Conservation (phyloP, 2,888 invertebrate species). For the Plebejus melissa region DNA sequence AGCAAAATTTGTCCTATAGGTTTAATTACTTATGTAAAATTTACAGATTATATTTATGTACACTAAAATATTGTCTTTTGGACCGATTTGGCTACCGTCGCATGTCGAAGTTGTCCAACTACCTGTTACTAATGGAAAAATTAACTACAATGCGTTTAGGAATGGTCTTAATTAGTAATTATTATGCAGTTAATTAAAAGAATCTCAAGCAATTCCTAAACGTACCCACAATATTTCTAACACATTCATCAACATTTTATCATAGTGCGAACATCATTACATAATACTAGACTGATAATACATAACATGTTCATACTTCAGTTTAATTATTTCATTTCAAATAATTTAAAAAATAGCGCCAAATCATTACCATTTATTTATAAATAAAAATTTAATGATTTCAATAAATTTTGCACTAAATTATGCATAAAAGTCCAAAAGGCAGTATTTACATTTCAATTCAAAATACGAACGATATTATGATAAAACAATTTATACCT, state of each 20-base stretch:
- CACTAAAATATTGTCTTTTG: slow-evolving; percentile 66
- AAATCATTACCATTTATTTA: not conserved
- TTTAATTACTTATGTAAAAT: slow-evolving; percentile 20
- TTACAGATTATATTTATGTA: slow-evolving; percentile 25
- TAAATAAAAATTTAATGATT: not conserved
- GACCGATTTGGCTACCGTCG: slow-evolving; percentile 70
- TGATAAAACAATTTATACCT: not conserved
- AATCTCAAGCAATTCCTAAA: not conserved
- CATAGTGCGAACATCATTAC: not conserved
- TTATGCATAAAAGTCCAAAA: slow-evolving; percentile 37
- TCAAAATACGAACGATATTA: not conserved
- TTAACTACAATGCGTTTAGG: not conserved
- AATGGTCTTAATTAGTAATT: not conserved
- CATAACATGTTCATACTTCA: not conserved
- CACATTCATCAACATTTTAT: slow-evolving; percentile 27
- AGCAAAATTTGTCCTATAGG: slow-evolving; percentile 59
- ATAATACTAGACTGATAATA: not conserved
- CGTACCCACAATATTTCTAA: slow-evolving; percentile 18
- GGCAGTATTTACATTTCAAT: slow-evolving; percentile 40
- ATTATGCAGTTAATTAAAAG: not conserved
- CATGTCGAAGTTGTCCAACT: slow-evolving; percentile 48
- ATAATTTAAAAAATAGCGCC: not conserved
- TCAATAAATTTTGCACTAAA: not conserved
- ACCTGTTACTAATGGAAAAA: slow-evolving; percentile 25
- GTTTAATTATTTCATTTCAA: not conserved